Evolutionary conservation across 2,797 vertebrate species (phyloP).

Genomic region (Premnoplex brunnescens): DNA sequence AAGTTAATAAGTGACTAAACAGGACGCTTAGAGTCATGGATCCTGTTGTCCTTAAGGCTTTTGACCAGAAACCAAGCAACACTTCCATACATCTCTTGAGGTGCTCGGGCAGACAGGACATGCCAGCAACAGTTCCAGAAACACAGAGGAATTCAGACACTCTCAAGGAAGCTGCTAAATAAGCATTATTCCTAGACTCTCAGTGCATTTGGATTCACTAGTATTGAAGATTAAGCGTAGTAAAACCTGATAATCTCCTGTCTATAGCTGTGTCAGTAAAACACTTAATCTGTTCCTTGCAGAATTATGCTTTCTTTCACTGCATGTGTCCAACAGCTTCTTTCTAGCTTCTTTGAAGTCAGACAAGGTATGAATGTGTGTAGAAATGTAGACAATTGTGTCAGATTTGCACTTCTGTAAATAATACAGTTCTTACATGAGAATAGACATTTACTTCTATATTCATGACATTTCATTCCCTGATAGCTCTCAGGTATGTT

Average conservation of each 20-base stretch:
- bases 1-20: not conserved
- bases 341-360: not conserved
- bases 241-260: not conserved
- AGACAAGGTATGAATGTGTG: not conserved
- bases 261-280: not conserved
- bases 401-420: not conserved
- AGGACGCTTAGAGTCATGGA: not conserved
- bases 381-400: not conserved
- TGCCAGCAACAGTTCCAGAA: not conserved
- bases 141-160: not conserved
- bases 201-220: not conserved
- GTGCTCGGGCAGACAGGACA: not conserved
- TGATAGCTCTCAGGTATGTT: not conserved
- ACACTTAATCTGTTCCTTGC: not conserved
- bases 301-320: not conserved
- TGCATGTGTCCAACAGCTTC: accelerated
- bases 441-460: not conserved
- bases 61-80: not conserved
- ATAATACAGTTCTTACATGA: not conserved
- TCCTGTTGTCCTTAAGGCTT: not conserved
- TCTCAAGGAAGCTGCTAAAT: not conserved
- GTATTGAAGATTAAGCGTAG: not conserved
- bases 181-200: not conserved
- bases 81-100: not conserved
- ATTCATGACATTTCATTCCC: not conserved